Percentiles rank a stretch among this genome's conserved stretches.
These are phyloP conservation scores for Aurelia coerulea DNA, from an alignment of 30 jellyfish, hydroid and myxozoan genomes.

Conservation along the genomic window DNA sequence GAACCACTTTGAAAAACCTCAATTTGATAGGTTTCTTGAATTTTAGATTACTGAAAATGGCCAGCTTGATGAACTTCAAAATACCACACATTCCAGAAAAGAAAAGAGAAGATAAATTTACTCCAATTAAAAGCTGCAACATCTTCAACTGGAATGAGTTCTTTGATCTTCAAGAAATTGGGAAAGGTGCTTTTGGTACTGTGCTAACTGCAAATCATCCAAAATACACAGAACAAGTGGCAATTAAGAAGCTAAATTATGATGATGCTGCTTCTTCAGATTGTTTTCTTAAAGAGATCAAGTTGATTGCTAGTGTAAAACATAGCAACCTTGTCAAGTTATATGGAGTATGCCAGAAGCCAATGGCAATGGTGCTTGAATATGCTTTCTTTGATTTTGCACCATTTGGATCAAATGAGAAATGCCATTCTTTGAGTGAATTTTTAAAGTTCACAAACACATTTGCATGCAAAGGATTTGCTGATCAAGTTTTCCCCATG, in stretches of 20 bases:
- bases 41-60: background rate
- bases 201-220: background rate
- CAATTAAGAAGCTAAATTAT: background rate
- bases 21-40: background rate
- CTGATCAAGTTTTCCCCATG: background rate
- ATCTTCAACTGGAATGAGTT: background rate
- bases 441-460: constrained; percentile 2
- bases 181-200: constrained; percentile 4
- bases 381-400: constrained; percentile 18
- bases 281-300: constrained; percentile 25
- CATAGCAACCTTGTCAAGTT: constrained; percentile 16
- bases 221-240: background rate
- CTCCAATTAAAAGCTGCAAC: background rate
- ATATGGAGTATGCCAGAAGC: constrained; percentile 13
- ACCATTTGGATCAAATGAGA: constrained; percentile 9
- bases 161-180: background rate
- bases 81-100: constrained; percentile 1
- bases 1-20: background rate
- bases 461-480: background rate
- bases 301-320: constrained; percentile 1
- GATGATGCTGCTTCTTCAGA: constrained; percentile 7
- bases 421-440: background rate
- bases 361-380: constrained; percentile 30
- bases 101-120: background rate
- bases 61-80: background rate